Base-by-base conservation (phyloP, 2,113 vertebrate genomes). In the Epinephelus fuscoguttatus region DNA sequence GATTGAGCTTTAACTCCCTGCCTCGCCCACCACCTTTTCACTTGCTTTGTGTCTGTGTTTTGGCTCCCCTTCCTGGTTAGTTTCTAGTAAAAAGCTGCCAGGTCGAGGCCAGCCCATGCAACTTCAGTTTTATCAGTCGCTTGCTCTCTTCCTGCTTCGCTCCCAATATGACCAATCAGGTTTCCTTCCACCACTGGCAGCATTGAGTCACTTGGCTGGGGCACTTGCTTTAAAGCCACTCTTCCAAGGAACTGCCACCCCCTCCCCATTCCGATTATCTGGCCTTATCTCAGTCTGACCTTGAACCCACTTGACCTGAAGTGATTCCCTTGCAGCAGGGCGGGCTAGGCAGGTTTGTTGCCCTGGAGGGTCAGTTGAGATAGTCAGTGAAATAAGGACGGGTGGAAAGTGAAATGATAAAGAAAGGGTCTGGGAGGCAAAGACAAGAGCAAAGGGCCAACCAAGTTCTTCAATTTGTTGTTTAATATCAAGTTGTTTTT, bases 101-200 rank as follows among this genome's bases (percentile, higher is more conserved):
- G 80, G 80, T 88, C 70, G 63, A 64, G 80, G 88, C 67, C 73
- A 78, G 78, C 75, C 70, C 79, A 71, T 40, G 70, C 90, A 91
- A 91, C 90, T 94, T 84, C 49, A 85, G 80, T 90, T 95, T 95
- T 95, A 96, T 95, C 95, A 95, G 95, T 85, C 81, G 30, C 89
- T 93, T 89, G 55, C 85, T 81, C 87, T 92, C 91, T 96, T 96
- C 95, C 95, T 96, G 94, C 93, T 93, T 80, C 3, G 4, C 77
- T 91, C 78, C 85, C 85, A 84, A 57, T 69, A 83, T 71, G 61
- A 87, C 95, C 93, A 94, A 92, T 95, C 88, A 87, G 88, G 88
- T 93, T 96, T 95, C 93, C 91, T 93, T 91, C 86, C 82, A 93
- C 79, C 67, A 62, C 80, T 88, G 93, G 88, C 87, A 91, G 80